A percentile compares a stretch with the other conserved stretches of the same genome.
These are phyloP conservation scores for Pterostichus niger DNA, from an alignment of 2,888 invertebrate species.

Conservation along the genomic window DNA sequence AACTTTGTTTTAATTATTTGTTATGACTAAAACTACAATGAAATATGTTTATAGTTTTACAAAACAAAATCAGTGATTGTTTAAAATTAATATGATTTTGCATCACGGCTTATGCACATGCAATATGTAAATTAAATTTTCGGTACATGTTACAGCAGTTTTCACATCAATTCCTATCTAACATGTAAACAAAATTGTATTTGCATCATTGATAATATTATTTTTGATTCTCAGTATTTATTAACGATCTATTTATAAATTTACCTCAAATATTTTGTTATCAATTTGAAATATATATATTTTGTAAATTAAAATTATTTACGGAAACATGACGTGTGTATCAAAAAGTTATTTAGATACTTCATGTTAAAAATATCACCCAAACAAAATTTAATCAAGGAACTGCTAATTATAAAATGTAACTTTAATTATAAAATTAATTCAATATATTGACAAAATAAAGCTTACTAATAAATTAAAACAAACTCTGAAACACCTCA, in stretches of 20 bases:
- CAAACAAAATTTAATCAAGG: no score
- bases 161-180: slow-evolving; percentile 26
- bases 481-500: not conserved
- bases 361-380: no score
- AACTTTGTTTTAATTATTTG: slow-evolving; percentile 25
- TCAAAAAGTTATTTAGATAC: no score
- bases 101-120: slow-evolving; percentile 6
- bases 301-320: no score
- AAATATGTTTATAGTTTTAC: slow-evolving; percentile 17
- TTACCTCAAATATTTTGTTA: not conserved
- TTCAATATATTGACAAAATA: not conserved
- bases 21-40: not conserved
- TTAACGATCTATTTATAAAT: not conserved
- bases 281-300: not conserved
- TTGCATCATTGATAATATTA: slow-evolving; percentile 24
- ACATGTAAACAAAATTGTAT: slow-evolving; percentile 33
- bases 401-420: no score
- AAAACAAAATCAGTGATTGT: not conserved
- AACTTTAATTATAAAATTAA: no score
- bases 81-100: slow-evolving; percentile 36
- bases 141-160: slow-evolving; percentile 15
- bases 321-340: no score
- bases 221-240: not conserved
- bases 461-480: not conserved
- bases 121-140: slow-evolving; percentile 43